phyloP scores from a whole-genome alignment of 2,113 vertebrate genomes.

The Tursiops truncatus region DNA sequence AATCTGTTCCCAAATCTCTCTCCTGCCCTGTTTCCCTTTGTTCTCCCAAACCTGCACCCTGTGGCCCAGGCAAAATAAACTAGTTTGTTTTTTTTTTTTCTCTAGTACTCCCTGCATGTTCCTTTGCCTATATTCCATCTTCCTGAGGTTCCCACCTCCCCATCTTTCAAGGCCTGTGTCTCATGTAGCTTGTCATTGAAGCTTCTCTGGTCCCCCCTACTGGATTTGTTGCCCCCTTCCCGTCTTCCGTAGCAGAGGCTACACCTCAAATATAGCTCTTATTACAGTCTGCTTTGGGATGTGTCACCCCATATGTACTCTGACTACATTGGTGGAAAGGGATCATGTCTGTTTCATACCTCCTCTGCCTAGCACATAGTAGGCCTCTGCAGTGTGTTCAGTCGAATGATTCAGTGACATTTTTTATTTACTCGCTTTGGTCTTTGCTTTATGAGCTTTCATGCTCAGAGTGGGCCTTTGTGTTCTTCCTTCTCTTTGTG shows the following conservation, averaged over 20 bases:
- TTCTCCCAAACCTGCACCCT: constrained; percentile 4
- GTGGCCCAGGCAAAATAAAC: constrained; percentile 34
- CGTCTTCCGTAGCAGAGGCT: not conserved
- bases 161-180: not conserved
- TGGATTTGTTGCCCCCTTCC: not conserved
- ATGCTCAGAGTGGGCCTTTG: constrained; percentile 24
- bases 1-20: not conserved
- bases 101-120: not conserved
- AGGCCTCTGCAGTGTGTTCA: constrained; percentile 41
- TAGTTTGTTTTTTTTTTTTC: not conserved
- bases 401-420: constrained; percentile 44
- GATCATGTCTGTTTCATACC: not conserved
- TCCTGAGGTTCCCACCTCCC: not conserved
- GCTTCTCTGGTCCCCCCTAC: not conserved
- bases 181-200: not conserved
- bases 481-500: constrained; percentile 48
- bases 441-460: constrained; percentile 65
- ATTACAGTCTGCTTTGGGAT: not conserved
- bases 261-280: not conserved
- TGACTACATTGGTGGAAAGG: not conserved
- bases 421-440: constrained; percentile 37
- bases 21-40: not conserved
- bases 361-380: constrained; percentile 38
- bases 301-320: not conserved
- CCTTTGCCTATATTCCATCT: not conserved